A percentile compares a stretch with the other conserved stretches of the same genome.
Evolutionary conservation across 1,140 invertebrate genomes (phyloP).

Genomic region (Apis cerana): DNA sequence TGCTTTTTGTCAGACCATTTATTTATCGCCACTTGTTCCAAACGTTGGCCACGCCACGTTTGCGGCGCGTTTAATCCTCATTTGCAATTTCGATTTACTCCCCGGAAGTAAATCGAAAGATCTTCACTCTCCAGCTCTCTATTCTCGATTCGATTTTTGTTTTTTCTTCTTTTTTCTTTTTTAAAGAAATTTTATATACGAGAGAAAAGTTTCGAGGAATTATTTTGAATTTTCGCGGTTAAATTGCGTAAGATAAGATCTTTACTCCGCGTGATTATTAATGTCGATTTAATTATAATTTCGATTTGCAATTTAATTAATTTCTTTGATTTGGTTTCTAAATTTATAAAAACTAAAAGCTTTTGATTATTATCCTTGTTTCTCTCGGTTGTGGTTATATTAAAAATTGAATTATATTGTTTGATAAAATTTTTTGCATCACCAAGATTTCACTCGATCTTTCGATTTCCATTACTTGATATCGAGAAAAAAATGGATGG

Average conservation of each 20-base stretch:
- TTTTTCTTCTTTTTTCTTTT: neutral
- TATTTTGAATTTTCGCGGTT: neutral
- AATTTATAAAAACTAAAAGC: too few species aligned
- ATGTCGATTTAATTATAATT: too few species aligned
- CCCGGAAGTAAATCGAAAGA: neutral
- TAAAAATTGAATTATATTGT: too few species aligned
- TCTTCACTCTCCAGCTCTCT: neutral
- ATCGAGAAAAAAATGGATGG: neutral
- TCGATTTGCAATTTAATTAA: too few species aligned
- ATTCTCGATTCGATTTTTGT: too few species aligned
- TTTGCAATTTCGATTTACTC: slow-evolving; percentile 27
- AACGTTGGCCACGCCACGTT: neutral
- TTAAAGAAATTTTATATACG: neutral
- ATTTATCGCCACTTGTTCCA: slow-evolving; percentile 3
- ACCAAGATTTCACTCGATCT: too few species aligned
- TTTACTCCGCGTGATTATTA: too few species aligned
- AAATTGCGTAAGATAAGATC: neutral
- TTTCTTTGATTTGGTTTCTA: too few species aligned
- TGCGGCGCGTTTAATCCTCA: slow-evolving; percentile 20
- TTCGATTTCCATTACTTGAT: too few species aligned
- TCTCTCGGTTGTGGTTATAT: too few species aligned
- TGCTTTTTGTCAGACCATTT: slow-evolving; percentile 32
- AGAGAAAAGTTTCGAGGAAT: neutral
- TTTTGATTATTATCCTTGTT: too few species aligned
- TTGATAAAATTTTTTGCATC: too few species aligned